phyloP scores from a whole-genome alignment of 2,797 vertebrate genomes.

The Thripadectes ignobilis region DNA sequence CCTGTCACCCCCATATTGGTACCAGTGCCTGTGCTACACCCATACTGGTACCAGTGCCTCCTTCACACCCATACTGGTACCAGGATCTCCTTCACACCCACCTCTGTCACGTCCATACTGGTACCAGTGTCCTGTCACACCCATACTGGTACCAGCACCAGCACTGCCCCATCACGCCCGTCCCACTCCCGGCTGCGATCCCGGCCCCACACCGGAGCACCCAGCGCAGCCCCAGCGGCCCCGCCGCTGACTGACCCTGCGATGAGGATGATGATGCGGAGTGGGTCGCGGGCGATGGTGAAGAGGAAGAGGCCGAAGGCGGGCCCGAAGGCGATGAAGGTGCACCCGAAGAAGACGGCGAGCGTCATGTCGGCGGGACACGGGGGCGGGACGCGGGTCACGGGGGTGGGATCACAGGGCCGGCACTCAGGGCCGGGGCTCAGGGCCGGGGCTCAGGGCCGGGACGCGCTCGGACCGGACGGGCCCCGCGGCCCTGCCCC shows the following conservation, averaged over 20 bases:
- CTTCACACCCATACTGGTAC: accelerated
- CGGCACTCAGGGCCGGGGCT: no score
- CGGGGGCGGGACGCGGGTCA: background rate
- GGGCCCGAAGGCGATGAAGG: constrained; percentile 79
- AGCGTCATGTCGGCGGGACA: constrained; percentile 67
- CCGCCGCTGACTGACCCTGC: constrained; percentile 71
- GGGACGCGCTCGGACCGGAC: background rate
- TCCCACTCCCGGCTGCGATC: background rate
- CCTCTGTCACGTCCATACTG: no score
- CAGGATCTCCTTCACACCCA: background rate
- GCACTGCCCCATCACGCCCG: no score
- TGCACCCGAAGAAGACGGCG: constrained; percentile 79
- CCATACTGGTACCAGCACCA: no score
- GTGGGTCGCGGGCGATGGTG: constrained; percentile 76
- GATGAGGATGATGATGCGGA: constrained; percentile 79
- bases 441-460: no score
- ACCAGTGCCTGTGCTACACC: background rate
- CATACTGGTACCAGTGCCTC: background rate
- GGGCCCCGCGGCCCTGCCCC: background rate
- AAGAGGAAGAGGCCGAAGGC: constrained; percentile 77
- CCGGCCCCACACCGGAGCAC: background rate
- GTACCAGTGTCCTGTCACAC: no score
- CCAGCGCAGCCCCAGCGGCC: background rate
- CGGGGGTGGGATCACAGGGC: no score
- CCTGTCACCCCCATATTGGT: no score